phyloP scores from a whole-genome alignment of 2,113 vertebrate species.

The Calyptommatus sinebrachiatus region DNA sequence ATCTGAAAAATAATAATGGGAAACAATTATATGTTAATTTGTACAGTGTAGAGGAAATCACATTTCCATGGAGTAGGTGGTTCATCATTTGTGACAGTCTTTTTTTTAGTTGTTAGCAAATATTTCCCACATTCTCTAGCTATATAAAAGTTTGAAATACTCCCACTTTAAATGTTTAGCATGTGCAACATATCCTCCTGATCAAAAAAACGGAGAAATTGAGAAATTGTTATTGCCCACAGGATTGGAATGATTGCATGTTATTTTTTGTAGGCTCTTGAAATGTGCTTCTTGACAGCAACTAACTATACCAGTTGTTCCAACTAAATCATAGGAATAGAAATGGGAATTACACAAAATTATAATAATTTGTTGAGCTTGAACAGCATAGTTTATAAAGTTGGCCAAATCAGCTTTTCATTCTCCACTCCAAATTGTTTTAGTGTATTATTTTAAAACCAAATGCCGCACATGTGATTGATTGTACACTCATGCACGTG shows the following conservation, averaged over 20 bases:
- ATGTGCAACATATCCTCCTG: slow-evolving; percentile 50
- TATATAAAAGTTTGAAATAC: slow-evolving; percentile 41
- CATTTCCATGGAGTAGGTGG: not conserved
- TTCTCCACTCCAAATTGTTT: not conserved
- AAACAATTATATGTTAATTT: not conserved
- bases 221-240: slow-evolving; percentile 48
- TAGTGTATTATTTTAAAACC: slow-evolving; percentile 17
- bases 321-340: slow-evolving; percentile 24
- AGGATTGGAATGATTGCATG: slow-evolving; percentile 24
- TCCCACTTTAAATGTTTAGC: slow-evolving; percentile 43
- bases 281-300: slow-evolving; percentile 50
- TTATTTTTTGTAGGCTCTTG: slow-evolving; percentile 55
- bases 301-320: slow-evolving; percentile 43
- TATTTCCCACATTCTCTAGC: not conserved
- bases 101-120: slow-evolving; percentile 5
- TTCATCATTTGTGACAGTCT: not conserved
- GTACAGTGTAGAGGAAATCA: not conserved
- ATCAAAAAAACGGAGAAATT: slow-evolving; percentile 43
- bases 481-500: not conserved
- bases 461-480: not conserved
- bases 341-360: slow-evolving; percentile 42
- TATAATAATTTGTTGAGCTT: slow-evolving; percentile 31
- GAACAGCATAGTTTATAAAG: slow-evolving; percentile 15
- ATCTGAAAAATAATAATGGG: not conserved
- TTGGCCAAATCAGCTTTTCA: slow-evolving; percentile 8